These are phyloP conservation scores for Chesias legatella DNA, from an alignment of 2,888 invertebrate genomes.

Conservation along the genomic window DNA sequence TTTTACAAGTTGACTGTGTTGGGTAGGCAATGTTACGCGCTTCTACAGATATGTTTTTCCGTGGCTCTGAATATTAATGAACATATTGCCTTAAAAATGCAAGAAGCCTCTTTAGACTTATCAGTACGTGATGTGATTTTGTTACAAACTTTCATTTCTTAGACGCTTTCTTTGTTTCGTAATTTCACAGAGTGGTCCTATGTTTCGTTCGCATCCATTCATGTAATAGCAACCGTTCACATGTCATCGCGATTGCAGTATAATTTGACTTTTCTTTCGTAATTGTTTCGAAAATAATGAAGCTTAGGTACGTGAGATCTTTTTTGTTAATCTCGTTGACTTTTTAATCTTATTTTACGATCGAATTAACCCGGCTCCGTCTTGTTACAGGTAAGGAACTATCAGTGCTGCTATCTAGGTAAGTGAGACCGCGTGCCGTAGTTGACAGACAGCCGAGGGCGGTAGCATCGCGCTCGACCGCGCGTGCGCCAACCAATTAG, in stretches of 20 bases:
- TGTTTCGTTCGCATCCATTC: conserved; percentile 59
- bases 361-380: conserved; percentile 34
- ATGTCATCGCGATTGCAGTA: conserved; percentile 64
- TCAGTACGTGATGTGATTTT: conserved; percentile 50
- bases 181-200: conserved; percentile 57
- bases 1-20: neutral
- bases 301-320: conserved; percentile 43
- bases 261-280: conserved; percentile 49
- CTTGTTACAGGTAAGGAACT: conserved; percentile 68
- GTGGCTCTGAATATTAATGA: conserved; percentile 13
- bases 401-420: conserved; percentile 38
- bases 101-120: conserved; percentile 19
- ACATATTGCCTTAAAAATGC: conserved; percentile 17
- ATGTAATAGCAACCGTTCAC: conserved; percentile 57
- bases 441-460: conserved; percentile 36
- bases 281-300: conserved; percentile 33
- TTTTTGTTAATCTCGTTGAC: conserved; percentile 47
- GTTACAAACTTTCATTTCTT: conserved; percentile 57
- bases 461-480: conserved; percentile 35
- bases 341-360: conserved; percentile 16
- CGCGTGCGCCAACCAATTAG: conserved; percentile 73
- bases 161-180: conserved; percentile 73
- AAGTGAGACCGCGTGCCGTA: conserved; percentile 40
- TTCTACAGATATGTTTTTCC: neutral
- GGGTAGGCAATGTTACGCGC: neutral